Base-by-base conservation (phyloP, 2,113 vertebrate species). In the Fulmarus glacialis region DNA sequence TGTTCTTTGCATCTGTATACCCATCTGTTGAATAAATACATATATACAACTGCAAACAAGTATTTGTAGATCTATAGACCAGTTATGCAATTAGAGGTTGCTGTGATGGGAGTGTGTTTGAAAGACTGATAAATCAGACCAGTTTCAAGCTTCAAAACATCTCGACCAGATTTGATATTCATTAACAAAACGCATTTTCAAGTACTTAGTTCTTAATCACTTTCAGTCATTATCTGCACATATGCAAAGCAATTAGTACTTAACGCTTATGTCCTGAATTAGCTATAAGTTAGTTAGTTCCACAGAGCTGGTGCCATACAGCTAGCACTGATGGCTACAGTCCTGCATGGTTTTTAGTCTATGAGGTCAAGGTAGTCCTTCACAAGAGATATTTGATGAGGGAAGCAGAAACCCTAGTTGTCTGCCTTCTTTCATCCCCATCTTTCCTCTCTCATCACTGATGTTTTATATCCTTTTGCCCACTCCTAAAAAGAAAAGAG, bases 181-280 rank as follows among this genome's bases (percentile, higher is more conserved):
- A 26, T 58, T 42, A 30, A 23, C 17, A 67, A 80, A 85, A 34
- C 9, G n/a, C 32, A 18, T 34, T 58, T 4, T 17, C 47, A 47
- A 66, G 10, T 27, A 11, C 8, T n/a, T 59, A 55, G 26, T 32
- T 53, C 38, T 58, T n/a, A 32, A 59, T 43, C 11, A 29, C 20
- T 70, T 43, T 48, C 27, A 34, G 64, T 38, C 26, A 48, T 2
- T 1, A 23, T 58, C 42, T 72, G 8, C 30, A n/a, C 8, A 14
- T 47, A 8, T 16, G 47, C 16, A 48, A 56, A 58, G 21, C 12
- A 64, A 36, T 9, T n/a, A 29, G 8, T 48, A 9, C 7, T 60
- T 64, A 50, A 19, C 0, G 0, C 3, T n/a, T 53, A 6, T 16
- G 27, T 55, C 21, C 45, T 55, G 15, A 83, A 10, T 10, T 30